A percentile compares a stretch with the other conserved stretches of the same genome.
Evolutionary conservation across 30 jellyfish, hydroid and myxozoan genomes (phyloP).

Genomic region (Calvadosia cruxmelitensis): DNA sequence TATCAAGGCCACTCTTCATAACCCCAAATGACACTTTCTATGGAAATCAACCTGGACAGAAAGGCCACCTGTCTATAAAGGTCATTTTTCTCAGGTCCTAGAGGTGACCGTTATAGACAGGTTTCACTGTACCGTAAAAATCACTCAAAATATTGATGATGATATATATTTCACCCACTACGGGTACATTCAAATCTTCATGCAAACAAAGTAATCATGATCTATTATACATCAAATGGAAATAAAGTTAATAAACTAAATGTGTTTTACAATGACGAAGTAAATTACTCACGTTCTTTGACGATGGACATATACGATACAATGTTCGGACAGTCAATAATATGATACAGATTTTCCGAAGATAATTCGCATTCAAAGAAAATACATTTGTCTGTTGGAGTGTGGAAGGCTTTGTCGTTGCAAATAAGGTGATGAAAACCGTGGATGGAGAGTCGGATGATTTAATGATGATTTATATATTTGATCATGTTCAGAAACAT

Average conservation of each 20-base stretch:
- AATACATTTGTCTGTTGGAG: not conserved
- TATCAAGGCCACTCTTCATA: no score
- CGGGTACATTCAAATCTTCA: no score
- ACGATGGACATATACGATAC: not conserved
- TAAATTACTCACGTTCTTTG: not conserved
- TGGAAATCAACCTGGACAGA: no score
- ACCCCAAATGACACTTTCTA: no score
- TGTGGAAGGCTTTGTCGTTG: not conserved
- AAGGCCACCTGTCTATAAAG: no score
- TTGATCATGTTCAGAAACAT: not conserved
- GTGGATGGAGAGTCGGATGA: not conserved
- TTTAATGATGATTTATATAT: not conserved
- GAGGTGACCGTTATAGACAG: no score
- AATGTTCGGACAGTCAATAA: not conserved
- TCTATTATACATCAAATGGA: not conserved
- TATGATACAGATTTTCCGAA: not conserved
- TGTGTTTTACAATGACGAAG: no score
- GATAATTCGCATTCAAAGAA: not conserved
- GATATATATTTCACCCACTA: no score
- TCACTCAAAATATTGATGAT: no score
- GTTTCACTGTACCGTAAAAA: no score
- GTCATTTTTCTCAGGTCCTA: no score
- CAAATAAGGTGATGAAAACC: not conserved
- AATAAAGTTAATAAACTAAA: not conserved
- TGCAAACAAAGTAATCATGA: no score